Evolutionary conservation across 1,140 invertebrate species (phyloP).

Genomic region (Chionoecetes opilio): DNA sequence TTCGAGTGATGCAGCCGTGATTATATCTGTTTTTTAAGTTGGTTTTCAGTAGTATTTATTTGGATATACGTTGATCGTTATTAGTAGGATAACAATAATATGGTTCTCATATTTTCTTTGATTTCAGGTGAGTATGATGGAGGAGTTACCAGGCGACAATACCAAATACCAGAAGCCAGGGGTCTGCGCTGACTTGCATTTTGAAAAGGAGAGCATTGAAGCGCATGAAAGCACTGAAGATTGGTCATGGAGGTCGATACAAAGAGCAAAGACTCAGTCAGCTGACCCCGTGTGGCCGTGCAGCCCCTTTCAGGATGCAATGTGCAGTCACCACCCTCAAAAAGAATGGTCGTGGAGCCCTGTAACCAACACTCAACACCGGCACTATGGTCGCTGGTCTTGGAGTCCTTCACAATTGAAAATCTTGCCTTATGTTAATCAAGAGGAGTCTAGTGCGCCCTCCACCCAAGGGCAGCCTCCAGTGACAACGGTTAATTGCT

Average conservation of each 20-base stretch:
- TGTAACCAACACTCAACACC: neutral
- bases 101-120: neutral
- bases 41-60: too few relatives aligned
- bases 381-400: neutral
- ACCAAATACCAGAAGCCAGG: neutral
- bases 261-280: neutral
- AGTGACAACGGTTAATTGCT: neutral
- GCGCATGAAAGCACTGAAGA: neutral
- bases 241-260: neutral
- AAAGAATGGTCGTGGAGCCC: neutral
- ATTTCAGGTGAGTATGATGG: neutral
- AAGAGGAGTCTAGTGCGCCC: neutral
- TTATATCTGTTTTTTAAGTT: too few relatives aligned
- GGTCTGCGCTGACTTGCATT: too few relatives aligned
- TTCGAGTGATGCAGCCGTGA: neutral
- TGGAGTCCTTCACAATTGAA: slow-evolving; percentile 10
- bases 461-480: neutral
- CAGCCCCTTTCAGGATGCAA: neutral
- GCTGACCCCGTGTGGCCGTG: neutral
- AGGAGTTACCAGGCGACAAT: neutral
- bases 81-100: too few relatives aligned
- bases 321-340: neutral
- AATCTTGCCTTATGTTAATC: neutral
- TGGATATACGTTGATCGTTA: too few relatives aligned
- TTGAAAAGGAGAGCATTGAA: too few relatives aligned